These are phyloP conservation scores for Acronicta alni DNA, from an alignment of 2,888 invertebrate species.

Conservation along the genomic window DNA sequence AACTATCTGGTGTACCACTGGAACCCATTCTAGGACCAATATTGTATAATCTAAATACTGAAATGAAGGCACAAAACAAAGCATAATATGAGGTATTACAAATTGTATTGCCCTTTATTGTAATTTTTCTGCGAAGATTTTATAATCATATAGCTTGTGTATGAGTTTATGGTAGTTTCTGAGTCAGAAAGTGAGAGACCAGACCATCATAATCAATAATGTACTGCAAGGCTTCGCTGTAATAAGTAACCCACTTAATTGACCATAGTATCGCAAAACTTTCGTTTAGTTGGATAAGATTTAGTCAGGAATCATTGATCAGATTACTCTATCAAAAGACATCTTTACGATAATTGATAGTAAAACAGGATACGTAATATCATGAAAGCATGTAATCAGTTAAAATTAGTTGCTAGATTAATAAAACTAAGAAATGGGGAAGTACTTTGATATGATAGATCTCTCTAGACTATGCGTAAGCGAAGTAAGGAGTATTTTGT, in stretches of 20 bases:
- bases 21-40: neutral
- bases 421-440: constrained; percentile 40
- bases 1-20: neutral
- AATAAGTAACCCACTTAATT: neutral
- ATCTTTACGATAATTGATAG: constrained; percentile 30
- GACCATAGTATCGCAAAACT: constrained; percentile 15
- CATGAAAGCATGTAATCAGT: constrained; percentile 21
- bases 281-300: constrained; percentile 23
- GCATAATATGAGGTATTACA: no score
- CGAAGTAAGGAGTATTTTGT: constrained; percentile 1
- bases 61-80: no score
- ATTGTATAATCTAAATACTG: neutral
- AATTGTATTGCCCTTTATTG: no score
- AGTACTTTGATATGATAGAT: constrained; percentile 28
- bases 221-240: no score
- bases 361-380: constrained; percentile 3
- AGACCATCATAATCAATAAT: no score
- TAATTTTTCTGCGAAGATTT: no score
- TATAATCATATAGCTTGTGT: no score
- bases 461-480: constrained; percentile 27
- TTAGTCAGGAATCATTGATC: neutral
- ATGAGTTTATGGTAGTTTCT: no score
- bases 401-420: constrained; percentile 31
- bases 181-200: no score
- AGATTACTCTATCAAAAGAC: constrained; percentile 28